Percentiles rank a stretch among this genome's conserved stretches.
phyloP scores from a whole-genome alignment of 2,888 invertebrate genomes.

The Drosophila diplacantha region DNA sequence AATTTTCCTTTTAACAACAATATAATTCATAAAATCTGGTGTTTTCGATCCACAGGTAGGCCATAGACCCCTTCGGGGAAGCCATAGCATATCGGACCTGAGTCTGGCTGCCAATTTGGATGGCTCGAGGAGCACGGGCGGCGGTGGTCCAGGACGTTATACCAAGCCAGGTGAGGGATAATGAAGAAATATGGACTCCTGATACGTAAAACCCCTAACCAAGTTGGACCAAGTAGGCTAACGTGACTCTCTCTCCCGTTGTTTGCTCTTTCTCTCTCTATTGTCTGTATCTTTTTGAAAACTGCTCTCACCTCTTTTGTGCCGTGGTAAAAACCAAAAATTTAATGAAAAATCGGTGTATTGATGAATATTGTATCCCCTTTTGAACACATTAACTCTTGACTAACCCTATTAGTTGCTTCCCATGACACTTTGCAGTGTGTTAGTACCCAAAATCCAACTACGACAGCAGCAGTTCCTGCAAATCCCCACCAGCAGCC shows the following conservation, averaged over 20 bases:
- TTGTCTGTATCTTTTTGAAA: constrained; percentile 31
- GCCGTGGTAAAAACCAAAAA: constrained; percentile 50
- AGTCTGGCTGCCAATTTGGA: constrained; percentile 82
- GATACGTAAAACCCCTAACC: not conserved
- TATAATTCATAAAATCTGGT: not conserved
- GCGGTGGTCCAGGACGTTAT: constrained; percentile 76
- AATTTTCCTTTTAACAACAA: no score
- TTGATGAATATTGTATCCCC: constrained; percentile 3
- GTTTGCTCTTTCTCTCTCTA: constrained; percentile 49
- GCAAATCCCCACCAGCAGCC: constrained; percentile 20
- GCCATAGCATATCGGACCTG: constrained; percentile 91
- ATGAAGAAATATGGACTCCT: not conserved
- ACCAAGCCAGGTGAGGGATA: constrained; percentile 78
- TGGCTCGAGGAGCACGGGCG: constrained; percentile 64
- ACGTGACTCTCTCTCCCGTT: constrained; percentile 53
- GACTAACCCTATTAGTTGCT: constrained; percentile 69
- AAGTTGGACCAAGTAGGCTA: constrained; percentile 58
- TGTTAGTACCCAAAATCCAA: constrained; percentile 51
- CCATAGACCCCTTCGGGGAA: constrained; percentile 87
- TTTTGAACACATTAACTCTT: constrained; percentile 13
- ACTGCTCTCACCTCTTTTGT: constrained; percentile 57
- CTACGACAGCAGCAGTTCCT: constrained; percentile 15
- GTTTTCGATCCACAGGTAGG: constrained; percentile 81
- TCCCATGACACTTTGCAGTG: constrained; percentile 66
- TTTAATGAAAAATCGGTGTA: constrained; percentile 4